A percentile compares a stretch with the other conserved stretches of the same genome.
phyloP scores from a whole-genome alignment of 2,888 invertebrate genomes.

The Chelonus formosanus region DNA sequence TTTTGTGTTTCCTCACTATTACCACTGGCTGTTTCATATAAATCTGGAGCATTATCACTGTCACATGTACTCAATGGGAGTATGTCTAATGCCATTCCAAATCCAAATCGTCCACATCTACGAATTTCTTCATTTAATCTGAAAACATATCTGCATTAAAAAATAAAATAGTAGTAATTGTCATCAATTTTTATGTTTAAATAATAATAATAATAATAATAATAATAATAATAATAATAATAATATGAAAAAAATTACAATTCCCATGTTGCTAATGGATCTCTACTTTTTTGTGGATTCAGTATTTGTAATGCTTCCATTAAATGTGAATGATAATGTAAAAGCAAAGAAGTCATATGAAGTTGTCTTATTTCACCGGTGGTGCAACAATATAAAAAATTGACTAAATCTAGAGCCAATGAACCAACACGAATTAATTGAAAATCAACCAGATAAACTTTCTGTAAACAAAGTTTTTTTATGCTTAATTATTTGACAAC shows the following conservation, averaged over 20 bases:
- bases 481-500: slow-evolving; percentile 37
- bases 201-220: slow-evolving; percentile 32
- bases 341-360: slow-evolving; percentile 70
- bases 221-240: slow-evolving; percentile 19
- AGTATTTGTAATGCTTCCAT: slow-evolving; percentile 69
- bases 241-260: slow-evolving; percentile 65
- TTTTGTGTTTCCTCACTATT: slow-evolving; percentile 58
- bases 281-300: slow-evolving; percentile 65
- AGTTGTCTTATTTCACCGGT: slow-evolving; percentile 70
- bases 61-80: slow-evolving; percentile 77
- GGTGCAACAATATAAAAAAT: slow-evolving; percentile 75
- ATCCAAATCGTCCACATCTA: slow-evolving; percentile 72
- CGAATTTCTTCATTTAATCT: slow-evolving; percentile 74
- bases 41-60: slow-evolving; percentile 76
- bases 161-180: neutral
- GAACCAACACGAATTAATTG: slow-evolving; percentile 77
- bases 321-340: slow-evolving; percentile 71
- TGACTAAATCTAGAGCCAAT: slow-evolving; percentile 74
- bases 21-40: slow-evolving; percentile 67
- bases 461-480: slow-evolving; percentile 63
- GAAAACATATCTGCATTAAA: slow-evolving; percentile 29
- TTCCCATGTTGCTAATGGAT: slow-evolving; percentile 67
- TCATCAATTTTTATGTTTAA: slow-evolving; percentile 24
- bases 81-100: slow-evolving; percentile 77
- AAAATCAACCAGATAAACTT: slow-evolving; percentile 75